phyloP scores from a whole-genome alignment of 2,888 invertebrate species.

The Pollenia griseotomentosa region DNA sequence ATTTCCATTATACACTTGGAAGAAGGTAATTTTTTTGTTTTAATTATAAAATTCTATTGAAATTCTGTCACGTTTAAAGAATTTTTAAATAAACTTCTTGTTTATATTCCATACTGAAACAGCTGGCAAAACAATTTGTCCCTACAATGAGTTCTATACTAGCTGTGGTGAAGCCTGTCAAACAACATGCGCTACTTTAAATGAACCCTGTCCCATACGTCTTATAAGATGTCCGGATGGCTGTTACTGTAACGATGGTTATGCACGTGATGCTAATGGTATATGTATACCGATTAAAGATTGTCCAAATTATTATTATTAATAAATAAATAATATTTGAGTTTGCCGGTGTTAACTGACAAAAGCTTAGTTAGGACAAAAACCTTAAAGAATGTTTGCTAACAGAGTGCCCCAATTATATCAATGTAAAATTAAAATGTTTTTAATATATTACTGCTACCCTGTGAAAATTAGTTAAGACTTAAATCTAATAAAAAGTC shows the following conservation, averaged over 20 bases:
- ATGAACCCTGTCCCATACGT: conserved; percentile 77
- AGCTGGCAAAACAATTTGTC: conserved; percentile 70
- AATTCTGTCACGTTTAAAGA: conserved; percentile 1
- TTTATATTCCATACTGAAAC: background rate
- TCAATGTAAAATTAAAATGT: too few relatives aligned
- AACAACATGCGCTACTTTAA: conserved; percentile 80
- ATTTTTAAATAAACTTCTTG: background rate
- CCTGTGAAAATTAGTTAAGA: too few relatives aligned
- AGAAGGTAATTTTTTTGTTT: conserved; percentile 40
- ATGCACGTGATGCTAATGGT: conserved; percentile 77
- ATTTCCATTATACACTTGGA: background rate
- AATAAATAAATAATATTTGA: background rate
- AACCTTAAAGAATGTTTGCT: too few relatives aligned
- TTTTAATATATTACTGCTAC: too few relatives aligned
- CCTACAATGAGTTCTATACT: conserved; percentile 77
- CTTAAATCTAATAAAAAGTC: too few relatives aligned
- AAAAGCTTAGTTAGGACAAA: background rate
- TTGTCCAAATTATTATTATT: background rate
- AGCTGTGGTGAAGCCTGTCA: conserved; percentile 80
- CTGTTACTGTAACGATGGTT: conserved; percentile 81
- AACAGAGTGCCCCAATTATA: too few relatives aligned
- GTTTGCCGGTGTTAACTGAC: background rate
- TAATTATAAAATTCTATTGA: background rate
- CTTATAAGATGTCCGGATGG: conserved; percentile 80
- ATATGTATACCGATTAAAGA: conserved; percentile 77